Conservation (phyloP, 2,797 vertebrate species). For the Cephalopachus bancanus region DNA sequence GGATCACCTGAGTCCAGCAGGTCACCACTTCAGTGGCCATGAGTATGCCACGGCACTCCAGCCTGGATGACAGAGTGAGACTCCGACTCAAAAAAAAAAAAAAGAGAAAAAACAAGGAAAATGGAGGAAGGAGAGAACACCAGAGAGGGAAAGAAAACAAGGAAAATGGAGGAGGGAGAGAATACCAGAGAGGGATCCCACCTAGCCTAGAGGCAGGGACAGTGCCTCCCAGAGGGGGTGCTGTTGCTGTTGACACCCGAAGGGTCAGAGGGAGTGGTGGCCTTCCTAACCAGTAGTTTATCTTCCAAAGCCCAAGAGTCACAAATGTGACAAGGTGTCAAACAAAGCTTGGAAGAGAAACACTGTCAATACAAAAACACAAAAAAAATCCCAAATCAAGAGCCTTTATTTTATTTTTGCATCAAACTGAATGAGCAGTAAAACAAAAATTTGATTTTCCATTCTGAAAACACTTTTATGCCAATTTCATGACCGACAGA, state of each 20-base stretch:
- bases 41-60: no score
- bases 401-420: constrained; percentile 77
- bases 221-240: neutral
- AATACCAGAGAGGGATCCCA: neutral
- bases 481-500: constrained; percentile 24
- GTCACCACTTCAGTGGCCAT: no score
- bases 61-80: no score
- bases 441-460: constrained; percentile 60
- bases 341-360: neutral
- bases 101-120: no score
- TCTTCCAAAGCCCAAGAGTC: neutral
- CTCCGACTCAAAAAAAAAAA: no score
- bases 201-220: neutral
- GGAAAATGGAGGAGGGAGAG: neutral
- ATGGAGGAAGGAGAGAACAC: no score
- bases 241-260: neutral
- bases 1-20: no score
- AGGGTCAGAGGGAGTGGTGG: neutral
- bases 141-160: neutral
- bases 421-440: constrained; percentile 64
- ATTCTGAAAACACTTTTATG: constrained; percentile 61
- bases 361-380: neutral
- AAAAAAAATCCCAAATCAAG: constrained; percentile 52
- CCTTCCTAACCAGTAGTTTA: neutral
- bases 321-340: neutral